Evolutionary conservation across 2,113 vertebrate genomes (phyloP), one percentile per base, ranked within the genome.

Genomic region (Machaerirhynchus nigripectus): DNA sequence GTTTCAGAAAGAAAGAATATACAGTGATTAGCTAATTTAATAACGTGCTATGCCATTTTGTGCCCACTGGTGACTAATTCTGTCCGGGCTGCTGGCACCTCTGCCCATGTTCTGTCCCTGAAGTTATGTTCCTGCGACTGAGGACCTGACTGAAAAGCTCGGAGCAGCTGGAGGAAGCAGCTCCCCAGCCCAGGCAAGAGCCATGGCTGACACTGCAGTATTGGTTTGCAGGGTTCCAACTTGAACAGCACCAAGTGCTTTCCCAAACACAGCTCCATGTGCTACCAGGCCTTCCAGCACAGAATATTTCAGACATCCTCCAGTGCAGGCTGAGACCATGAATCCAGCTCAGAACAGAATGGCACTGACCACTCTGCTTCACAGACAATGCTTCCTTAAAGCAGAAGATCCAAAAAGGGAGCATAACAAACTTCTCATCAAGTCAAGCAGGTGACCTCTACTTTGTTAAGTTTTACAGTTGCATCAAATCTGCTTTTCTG

Each of bases 121-220:
- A 78, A 67, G 22, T 33, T 37, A 37, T 0, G 0, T 8, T 61
- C 40, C 20, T 49, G 2, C 0, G 7, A 13, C 31, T 9, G 35
- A 86, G 50, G 64, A 70, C 26, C 80, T 39, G 28, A 50, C 59
- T 46, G 55, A 49, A 81, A 61, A 63, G 33, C 60, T 53, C 0
- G 0, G 61, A 56, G 71, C 23, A 78, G 64, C 70, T 42, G 64
- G 39, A 77, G 40, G 28, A 49, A 87, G 73, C 42, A 61, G 42
- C 46, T 74, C 22, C 40, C 15, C 68, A 84, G 53, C 40, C 21
- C 15, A 52, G 19, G 39, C 1, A 2, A 70, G 47, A 70, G 74
- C 35, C 1, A 0, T 1, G 9, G 64, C 52, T 75, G 49, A 33
- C 10, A 11, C 30, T 4, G 20, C 15, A 24, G 42, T 46, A 24